Percentiles rank a stretch among this genome's conserved stretches.
phyloP scores from a whole-genome alignment of 2,888 invertebrate genomes.

The Nemoura dubitans region DNA sequence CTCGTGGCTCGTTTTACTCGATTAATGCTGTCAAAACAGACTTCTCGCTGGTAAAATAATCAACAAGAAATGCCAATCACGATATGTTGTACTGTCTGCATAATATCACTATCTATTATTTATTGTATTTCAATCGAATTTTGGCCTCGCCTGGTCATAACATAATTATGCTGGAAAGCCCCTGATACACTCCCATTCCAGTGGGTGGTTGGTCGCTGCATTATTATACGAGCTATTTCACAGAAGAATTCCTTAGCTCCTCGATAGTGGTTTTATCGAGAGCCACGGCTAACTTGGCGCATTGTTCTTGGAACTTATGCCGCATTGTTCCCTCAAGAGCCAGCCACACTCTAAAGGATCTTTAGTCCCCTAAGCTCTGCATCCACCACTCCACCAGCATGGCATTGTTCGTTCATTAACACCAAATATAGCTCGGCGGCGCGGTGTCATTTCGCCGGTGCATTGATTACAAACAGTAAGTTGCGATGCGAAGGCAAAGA shows the following conservation, averaged over 20 bases:
- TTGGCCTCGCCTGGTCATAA: neutral
- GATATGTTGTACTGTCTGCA: neutral
- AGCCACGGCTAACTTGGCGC: slow-evolving; percentile 12
- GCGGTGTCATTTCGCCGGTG: neutral
- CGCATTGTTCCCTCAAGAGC: neutral
- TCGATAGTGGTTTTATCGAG: slow-evolving; percentile 7
- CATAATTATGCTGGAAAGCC: neutral
- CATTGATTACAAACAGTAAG: slow-evolving; percentile 8
- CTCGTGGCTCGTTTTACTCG: neutral
- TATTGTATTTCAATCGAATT: neutral
- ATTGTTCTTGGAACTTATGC: neutral
- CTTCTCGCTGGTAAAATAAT: neutral
- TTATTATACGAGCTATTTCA: slow-evolving; percentile 15
- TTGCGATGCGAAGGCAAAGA: neutral
- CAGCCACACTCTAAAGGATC: neutral
- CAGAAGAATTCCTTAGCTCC: neutral
- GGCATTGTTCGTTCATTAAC: slow-evolving; percentile 3
- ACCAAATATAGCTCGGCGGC: neutral
- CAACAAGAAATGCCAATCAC: slow-evolving; percentile 18
- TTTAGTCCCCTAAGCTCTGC: neutral
- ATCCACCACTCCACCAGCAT: neutral
- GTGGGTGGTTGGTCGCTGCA: neutral
- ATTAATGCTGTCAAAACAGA: neutral
- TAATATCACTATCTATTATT: neutral
- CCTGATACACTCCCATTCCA: neutral